These are phyloP conservation scores for Toxostoma redivivum DNA, from an alignment of 2,113 vertebrate genomes.

Conservation along the genomic window DNA sequence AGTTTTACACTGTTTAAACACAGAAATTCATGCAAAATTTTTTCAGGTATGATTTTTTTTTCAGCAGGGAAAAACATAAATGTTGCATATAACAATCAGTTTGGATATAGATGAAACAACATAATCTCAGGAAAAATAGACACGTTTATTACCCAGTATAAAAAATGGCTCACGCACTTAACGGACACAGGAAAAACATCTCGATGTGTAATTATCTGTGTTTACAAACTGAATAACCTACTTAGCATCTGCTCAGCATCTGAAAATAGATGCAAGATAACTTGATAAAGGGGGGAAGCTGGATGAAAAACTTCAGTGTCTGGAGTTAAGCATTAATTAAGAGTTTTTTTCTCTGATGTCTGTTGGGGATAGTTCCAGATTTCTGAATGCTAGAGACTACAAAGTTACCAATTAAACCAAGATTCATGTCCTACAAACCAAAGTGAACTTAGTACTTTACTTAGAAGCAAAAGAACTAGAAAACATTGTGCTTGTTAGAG, in stretches of 20 bases:
- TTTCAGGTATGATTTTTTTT: neutral
- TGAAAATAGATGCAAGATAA: neutral
- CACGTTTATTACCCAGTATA: neutral
- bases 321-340: neutral
- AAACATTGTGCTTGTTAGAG: neutral
- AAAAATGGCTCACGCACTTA: neutral
- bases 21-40: neutral
- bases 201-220: neutral
- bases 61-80: neutral
- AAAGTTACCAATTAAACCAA: constrained; percentile 22
- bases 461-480: neutral
- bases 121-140: neutral
- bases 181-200: neutral
- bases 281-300: neutral
- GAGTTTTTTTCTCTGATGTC: neutral
- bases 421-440: neutral
- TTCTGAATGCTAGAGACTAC: neutral
- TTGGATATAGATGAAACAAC: neutral
- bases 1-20: neutral
- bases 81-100: neutral
- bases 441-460: neutral
- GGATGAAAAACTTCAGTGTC: neutral
- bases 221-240: constrained; percentile 21
- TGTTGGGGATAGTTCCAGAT: neutral
- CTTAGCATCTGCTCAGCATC: neutral